phyloP scores from a whole-genome alignment of 2,113 vertebrate genomes.

The Syngnathoides biaculeatus region DNA sequence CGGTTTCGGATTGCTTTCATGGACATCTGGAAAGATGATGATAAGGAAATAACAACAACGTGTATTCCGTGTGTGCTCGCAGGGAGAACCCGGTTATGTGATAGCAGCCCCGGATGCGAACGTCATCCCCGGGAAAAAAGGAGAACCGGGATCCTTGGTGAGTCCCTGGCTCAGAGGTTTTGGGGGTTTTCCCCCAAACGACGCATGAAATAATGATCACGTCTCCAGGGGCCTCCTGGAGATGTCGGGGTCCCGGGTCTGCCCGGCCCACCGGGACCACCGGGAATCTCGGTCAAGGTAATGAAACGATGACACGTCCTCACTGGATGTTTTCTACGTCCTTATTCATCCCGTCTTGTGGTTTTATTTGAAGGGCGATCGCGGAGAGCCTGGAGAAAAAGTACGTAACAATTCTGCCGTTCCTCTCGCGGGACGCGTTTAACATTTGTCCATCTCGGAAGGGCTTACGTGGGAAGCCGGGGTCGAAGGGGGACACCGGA shows the following conservation, averaged over 20 bases:
- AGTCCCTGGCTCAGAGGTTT: slow-evolving; percentile 39
- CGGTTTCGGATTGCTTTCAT: slow-evolving; percentile 40
- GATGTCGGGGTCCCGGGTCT: slow-evolving; percentile 68
- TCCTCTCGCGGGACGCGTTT: neutral
- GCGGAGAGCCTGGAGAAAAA: slow-evolving; percentile 73
- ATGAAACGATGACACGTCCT: neutral
- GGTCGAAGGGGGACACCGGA: slow-evolving; percentile 81
- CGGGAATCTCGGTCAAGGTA: slow-evolving; percentile 82
- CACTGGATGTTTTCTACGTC: neutral
- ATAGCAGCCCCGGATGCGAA: slow-evolving; percentile 76
- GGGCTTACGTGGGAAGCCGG: slow-evolving; percentile 82
- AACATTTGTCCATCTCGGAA: slow-evolving; percentile 47
- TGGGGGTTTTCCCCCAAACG: neutral
- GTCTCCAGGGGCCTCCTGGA: slow-evolving; percentile 64
- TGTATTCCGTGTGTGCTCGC: neutral
- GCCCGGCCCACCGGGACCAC: slow-evolving; percentile 68
- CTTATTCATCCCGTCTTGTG: neutral
- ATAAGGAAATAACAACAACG: neutral
- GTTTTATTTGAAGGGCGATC: slow-evolving; percentile 73
- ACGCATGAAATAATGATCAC: neutral
- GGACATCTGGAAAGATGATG: neutral
- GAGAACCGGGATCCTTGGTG: slow-evolving; percentile 80
- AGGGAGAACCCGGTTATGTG: slow-evolving; percentile 87
- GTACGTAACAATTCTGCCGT: slow-evolving; percentile 62
- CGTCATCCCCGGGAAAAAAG: slow-evolving; percentile 76